phyloP scores from a whole-genome alignment of 2,797 vertebrate species.

The Petrocephalus schoutedeni region DNA sequence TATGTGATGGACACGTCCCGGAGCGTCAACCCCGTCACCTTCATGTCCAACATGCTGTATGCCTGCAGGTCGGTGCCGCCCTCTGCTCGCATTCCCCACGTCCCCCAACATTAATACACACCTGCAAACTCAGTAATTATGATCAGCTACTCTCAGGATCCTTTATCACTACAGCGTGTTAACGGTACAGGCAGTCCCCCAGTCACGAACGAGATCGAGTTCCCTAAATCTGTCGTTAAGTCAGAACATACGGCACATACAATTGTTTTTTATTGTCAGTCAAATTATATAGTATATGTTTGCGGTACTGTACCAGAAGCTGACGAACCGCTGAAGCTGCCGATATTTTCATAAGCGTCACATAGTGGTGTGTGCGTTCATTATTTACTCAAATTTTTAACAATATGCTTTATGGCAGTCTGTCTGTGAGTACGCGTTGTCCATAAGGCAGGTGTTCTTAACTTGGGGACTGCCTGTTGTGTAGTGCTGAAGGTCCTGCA shows the following conservation, averaged over 20 bases:
- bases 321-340: neutral
- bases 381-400: neutral
- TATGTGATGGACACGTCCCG: slow-evolving; percentile 96
- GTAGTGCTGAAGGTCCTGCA: neutral
- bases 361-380: neutral
- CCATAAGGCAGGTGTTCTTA: neutral
- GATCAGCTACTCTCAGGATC: neutral
- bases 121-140: neutral
- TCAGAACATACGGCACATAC: neutral
- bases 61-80: slow-evolving; percentile 80
- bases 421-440: neutral
- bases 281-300: neutral
- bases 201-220: neutral
- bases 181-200: neutral
- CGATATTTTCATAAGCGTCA: neutral
- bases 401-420: neutral
- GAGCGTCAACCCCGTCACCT: slow-evolving; percentile 87
- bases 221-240: neutral
- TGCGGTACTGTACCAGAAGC: neutral
- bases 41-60: slow-evolving; percentile 98
- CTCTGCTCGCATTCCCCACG: neutral
- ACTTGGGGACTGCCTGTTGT: neutral
- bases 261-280: neutral
- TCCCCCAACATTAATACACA: neutral
- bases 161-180: neutral